Evolutionary conservation across 2,888 invertebrate genomes (phyloP).

Genomic region (Drosophila limbata): DNA sequence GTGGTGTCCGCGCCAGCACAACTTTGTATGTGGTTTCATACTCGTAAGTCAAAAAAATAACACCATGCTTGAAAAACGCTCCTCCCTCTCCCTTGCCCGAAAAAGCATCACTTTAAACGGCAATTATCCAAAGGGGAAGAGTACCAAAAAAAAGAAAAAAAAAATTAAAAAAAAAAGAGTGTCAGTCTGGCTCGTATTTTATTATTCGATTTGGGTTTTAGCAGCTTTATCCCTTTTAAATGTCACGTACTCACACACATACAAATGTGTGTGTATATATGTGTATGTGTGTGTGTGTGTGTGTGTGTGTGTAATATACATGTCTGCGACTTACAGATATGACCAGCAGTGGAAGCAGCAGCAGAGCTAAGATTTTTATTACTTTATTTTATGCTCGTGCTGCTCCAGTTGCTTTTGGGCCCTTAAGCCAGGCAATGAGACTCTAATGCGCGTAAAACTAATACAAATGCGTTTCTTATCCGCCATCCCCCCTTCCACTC

Average conservation of each 20-base stretch:
- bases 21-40: conserved; percentile 25
- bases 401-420: conserved; percentile 36
- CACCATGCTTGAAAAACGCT: not conserved
- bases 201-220: conserved; percentile 77
- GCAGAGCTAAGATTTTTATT: conserved; percentile 76
- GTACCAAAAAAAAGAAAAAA: conserved; percentile 28
- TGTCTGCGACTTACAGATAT: conserved; percentile 73
- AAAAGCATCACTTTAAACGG: conserved; percentile 53
- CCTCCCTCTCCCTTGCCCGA: not conserved
- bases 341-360: conserved; percentile 48
- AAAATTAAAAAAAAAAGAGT: conserved; percentile 31
- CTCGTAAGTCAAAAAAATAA: conserved; percentile 29
- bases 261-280: conserved; percentile 10
- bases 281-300: conserved; percentile 20
- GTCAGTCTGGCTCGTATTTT: conserved; percentile 66
- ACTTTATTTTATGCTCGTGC: conserved; percentile 77
- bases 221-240: conserved; percentile 73
- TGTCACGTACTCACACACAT: conserved; percentile 64
- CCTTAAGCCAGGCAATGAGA: conserved; percentile 78
- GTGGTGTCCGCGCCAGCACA: not conserved
- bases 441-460: conserved; percentile 81
- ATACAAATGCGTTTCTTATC: conserved; percentile 80
- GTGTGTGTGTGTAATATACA: conserved; percentile 48
- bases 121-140: conserved; percentile 62
- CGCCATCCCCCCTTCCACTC: conserved; percentile 38